These are phyloP conservation scores for Melanophora roralis DNA, from an alignment of 2,888 invertebrate species.

Conservation along the genomic window DNA sequence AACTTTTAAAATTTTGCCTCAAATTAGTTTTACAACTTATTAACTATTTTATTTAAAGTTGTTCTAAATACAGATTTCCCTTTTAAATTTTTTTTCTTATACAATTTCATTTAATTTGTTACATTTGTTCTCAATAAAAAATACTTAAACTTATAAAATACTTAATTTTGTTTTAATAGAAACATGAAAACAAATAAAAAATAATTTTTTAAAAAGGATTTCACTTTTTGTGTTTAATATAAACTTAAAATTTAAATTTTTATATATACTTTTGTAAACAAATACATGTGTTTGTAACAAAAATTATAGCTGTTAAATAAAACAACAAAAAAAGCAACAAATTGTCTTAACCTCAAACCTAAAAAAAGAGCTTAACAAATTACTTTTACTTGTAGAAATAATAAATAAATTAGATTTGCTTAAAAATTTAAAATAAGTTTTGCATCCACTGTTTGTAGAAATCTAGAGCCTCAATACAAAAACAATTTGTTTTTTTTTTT, in stretches of 20 bases:
- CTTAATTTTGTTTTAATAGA: not conserved
- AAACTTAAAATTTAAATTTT: not conserved
- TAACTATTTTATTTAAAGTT: not conserved
- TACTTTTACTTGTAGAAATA: not conserved
- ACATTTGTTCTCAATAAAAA: conserved; percentile 19
- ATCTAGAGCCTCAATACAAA: too few relatives aligned
- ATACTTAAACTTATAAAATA: not conserved
- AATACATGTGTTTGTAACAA: too few relatives aligned
- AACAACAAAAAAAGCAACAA: not conserved
- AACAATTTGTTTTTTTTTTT: too few relatives aligned
- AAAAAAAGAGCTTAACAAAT: not conserved
- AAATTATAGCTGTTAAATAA: conserved; percentile 26
- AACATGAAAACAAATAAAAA: conserved; percentile 11
- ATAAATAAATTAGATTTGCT: not conserved
- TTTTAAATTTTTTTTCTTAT: not conserved
- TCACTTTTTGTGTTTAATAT: conserved; percentile 41
- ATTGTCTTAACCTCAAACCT: not conserved
- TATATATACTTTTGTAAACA: not conserved
- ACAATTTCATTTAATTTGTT: not conserved
- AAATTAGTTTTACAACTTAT: conserved; percentile 5
- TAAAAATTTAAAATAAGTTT: not conserved
- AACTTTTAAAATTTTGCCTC: conserved; percentile 1
- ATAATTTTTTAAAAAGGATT: conserved; percentile 13
- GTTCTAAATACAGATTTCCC: not conserved
- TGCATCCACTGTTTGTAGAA: not conserved